Percentiles rank a stretch among this genome's conserved stretches.
These are phyloP conservation scores for Alligator sinensis DNA, from an alignment of 2,113 vertebrate genomes.

Conservation along the genomic window DNA sequence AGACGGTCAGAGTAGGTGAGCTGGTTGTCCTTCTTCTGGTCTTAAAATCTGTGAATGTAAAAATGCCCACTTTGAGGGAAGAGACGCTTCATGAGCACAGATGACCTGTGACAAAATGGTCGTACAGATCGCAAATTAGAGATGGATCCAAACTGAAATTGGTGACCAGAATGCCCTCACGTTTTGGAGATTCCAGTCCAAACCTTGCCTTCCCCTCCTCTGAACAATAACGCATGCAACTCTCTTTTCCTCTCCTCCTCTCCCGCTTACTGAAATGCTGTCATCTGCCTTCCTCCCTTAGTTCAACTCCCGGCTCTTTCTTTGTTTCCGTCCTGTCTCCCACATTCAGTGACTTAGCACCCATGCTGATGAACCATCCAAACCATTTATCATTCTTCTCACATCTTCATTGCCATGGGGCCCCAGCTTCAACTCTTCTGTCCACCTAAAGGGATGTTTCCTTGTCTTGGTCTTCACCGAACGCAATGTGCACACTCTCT, in stretches of 20 bases:
- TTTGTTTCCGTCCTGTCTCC: not conserved
- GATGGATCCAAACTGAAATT: not conserved
- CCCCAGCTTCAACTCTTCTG: not conserved
- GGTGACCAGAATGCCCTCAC: not conserved
- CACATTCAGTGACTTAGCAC: not conserved
- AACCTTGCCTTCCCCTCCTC: not conserved
- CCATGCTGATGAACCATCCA: not conserved
- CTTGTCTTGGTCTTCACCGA: not conserved
- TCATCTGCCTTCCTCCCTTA: not conserved
- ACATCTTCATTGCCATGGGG: not conserved
- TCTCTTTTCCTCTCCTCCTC: not conserved
- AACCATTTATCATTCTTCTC: not conserved
- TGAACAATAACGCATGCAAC: rapidly evolving
- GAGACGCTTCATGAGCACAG: too few species aligned
- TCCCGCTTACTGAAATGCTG: rapidly evolving
- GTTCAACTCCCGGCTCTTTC: not conserved
- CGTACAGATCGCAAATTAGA: not conserved
- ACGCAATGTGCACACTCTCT: not conserved
- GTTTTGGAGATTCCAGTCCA: not conserved
- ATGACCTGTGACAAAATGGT: not conserved
- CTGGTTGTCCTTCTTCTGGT: too few species aligned
- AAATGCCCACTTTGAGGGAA: too few species aligned
- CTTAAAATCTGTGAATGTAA: too few species aligned
- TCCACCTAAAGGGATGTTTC: not conserved
- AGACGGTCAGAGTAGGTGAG: too few species aligned